Conservation (phyloP, 2,888 invertebrate genomes). For the Drosophila demipolita region DNA sequence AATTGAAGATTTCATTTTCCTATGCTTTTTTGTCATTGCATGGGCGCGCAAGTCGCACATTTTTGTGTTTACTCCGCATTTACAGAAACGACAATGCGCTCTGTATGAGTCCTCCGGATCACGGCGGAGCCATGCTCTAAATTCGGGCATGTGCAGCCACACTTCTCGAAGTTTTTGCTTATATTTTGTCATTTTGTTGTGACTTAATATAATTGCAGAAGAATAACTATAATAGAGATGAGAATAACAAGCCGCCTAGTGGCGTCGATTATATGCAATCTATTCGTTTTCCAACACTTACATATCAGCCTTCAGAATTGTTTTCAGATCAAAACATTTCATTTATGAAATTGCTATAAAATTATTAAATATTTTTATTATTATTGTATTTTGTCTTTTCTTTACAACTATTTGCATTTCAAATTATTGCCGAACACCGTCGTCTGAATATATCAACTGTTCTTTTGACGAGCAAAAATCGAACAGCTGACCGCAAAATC, state of each 20-base stretch:
- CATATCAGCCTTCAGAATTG: not conserved
- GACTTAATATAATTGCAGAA: slow-evolving; percentile 13
- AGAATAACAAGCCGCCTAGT: slow-evolving; percentile 30
- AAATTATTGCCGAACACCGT: not conserved
- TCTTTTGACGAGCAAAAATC: not conserved
- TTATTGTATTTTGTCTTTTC: not conserved
- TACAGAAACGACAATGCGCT: slow-evolving; percentile 63
- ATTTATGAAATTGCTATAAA: not conserved
- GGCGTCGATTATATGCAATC: slow-evolving; percentile 21
- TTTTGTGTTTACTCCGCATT: slow-evolving; percentile 69
- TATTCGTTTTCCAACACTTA: slow-evolving; percentile 10
- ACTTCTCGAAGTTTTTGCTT: slow-evolving; percentile 70
- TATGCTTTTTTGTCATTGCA: slow-evolving; percentile 65
- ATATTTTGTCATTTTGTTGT: slow-evolving; percentile 58
- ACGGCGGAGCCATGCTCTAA: slow-evolving; percentile 56
- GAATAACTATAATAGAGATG: slow-evolving; percentile 42
- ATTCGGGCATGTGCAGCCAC: slow-evolving; percentile 70
- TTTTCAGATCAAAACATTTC: not conserved
- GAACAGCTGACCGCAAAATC: not conserved
- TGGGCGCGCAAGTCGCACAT: slow-evolving; percentile 67
- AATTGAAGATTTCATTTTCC: slow-evolving; percentile 28
- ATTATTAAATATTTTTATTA: not conserved
- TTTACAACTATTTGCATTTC: not conserved
- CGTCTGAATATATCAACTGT: not conserved
- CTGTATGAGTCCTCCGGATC: slow-evolving; percentile 71